Base-by-base conservation (phyloP, 2,113 vertebrate species). In the Rhineura floridana region DNA sequence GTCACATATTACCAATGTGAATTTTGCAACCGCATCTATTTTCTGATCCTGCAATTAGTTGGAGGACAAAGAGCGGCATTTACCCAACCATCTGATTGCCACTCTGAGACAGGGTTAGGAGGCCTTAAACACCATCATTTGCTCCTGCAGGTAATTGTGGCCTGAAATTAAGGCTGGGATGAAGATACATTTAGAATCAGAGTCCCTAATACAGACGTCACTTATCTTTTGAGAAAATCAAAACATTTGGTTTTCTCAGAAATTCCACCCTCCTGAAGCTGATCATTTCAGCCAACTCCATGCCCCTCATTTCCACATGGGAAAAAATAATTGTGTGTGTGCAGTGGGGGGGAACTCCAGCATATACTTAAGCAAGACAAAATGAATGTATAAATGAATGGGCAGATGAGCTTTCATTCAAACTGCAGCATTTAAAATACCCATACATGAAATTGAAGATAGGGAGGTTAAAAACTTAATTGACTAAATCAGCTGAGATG, bases 391-490 rank as follows among this genome's bases (percentile, higher is more conserved):
- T 93, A 95, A 95, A 91, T 94, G 94, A 96, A 92, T 93, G 94
- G 85, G 88, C 94, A 95, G 94, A 82, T 94, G 90, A 91, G 89
- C 91, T 96, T 96, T 93, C 96, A 94, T 93, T 95, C 93, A 96
- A 94, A 95, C 85, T 90, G 88, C 81, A 87, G 39, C 95, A 95
- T 94, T 93, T 91, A 93, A 92, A 96, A 95, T 93, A 87, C 90
- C 93, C 87, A 91, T 91, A 93, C 92, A 91, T 84, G 92, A 95
- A 85, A 93, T 87, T 95, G 92, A 94, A 94, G 90, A 93, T 91
- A 94, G 17, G 3, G 87, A 96, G 94, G 94, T 93, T 95, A 96
- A 95, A 95, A 95, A 94, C 92, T 95, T 96, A 96, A 97, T 96
- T 96, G 94, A 90, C 93, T 94, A 96, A 96, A 94, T 93, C 93